Conservation (phyloP, 2,888 invertebrate genomes). For the Spilarctia lutea region DNA sequence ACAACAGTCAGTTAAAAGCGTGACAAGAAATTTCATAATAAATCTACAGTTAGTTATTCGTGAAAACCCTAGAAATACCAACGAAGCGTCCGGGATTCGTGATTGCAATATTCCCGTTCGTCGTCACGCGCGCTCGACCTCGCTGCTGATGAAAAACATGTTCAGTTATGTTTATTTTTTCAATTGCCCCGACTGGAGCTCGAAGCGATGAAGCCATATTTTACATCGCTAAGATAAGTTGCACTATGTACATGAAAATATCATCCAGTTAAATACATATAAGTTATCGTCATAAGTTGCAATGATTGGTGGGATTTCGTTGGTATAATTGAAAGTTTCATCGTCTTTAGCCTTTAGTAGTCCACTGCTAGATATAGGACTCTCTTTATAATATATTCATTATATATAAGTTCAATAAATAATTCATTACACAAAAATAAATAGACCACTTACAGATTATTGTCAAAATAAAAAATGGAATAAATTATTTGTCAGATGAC, state of each 20-base stretch:
- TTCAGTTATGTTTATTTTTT: slow-evolving; percentile 54
- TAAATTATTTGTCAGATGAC: not conserved
- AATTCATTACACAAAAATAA: not conserved
- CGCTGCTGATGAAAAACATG: slow-evolving; percentile 70
- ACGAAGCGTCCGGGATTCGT: slow-evolving; percentile 48
- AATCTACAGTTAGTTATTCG: slow-evolving; percentile 50
- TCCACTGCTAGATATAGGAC: too few species aligned
- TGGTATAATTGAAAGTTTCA: slow-evolving; percentile 17
- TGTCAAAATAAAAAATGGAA: not conserved
- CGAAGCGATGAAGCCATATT: slow-evolving; percentile 55
- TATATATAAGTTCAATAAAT: too few species aligned
- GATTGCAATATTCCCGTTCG: slow-evolving; percentile 68
- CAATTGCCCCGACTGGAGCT: slow-evolving; percentile 50
- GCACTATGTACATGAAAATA: slow-evolving; percentile 5
- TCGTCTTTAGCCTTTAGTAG: too few species aligned
- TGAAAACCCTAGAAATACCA: slow-evolving; percentile 55
- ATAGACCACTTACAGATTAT: not conserved
- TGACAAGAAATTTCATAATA: slow-evolving; percentile 28
- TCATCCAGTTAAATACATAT: not conserved
- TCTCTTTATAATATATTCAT: too few species aligned
- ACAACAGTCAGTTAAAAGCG: slow-evolving; percentile 13
- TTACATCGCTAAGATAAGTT: slow-evolving; percentile 42
- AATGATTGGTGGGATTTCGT: slow-evolving; percentile 19
- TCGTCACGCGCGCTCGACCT: slow-evolving; percentile 58
- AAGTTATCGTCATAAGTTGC: slow-evolving; percentile 17